phyloP scores from a whole-genome alignment of 2,113 vertebrate species.

The Perca flavescens region DNA sequence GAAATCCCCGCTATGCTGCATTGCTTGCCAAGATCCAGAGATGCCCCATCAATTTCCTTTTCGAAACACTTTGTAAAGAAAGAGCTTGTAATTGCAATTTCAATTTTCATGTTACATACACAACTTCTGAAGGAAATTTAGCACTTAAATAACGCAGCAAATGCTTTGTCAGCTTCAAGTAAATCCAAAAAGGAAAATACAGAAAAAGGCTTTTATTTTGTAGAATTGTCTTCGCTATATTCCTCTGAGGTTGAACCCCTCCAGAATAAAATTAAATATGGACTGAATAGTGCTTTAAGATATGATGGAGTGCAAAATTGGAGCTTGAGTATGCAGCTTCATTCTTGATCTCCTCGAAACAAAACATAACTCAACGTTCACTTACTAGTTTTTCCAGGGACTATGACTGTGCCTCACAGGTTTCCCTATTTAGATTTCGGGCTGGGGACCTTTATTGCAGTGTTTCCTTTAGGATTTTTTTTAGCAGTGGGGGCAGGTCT shows the following conservation, averaged over 20 bases:
- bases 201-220: not conserved
- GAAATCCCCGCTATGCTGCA: constrained; percentile 72
- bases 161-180: not conserved
- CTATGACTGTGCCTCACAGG: not conserved
- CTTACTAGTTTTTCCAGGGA: not conserved
- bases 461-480: too few relatives aligned
- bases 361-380: not conserved
- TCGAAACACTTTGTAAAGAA: constrained; percentile 7
- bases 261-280: not conserved
- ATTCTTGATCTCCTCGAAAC: too few relatives aligned
- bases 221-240: not conserved
- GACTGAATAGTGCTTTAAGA: not conserved
- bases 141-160: not conserved
- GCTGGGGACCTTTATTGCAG: not conserved
- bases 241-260: not conserved
- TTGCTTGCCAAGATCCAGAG: constrained; percentile 46
- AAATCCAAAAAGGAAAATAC: not conserved
- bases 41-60: constrained; percentile 44
- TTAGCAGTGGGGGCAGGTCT: too few relatives aligned
- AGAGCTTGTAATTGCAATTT: not conserved
- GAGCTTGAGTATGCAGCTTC: not conserved
- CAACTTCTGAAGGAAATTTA: not conserved
- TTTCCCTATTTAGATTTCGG: not conserved
- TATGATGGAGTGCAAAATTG: not conserved
- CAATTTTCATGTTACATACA: too few relatives aligned